Percentiles rank a stretch among this genome's conserved stretches.
These are phyloP conservation scores for Heliconius sara DNA, from an alignment of 2,888 invertebrate genomes.

Conservation along the genomic window DNA sequence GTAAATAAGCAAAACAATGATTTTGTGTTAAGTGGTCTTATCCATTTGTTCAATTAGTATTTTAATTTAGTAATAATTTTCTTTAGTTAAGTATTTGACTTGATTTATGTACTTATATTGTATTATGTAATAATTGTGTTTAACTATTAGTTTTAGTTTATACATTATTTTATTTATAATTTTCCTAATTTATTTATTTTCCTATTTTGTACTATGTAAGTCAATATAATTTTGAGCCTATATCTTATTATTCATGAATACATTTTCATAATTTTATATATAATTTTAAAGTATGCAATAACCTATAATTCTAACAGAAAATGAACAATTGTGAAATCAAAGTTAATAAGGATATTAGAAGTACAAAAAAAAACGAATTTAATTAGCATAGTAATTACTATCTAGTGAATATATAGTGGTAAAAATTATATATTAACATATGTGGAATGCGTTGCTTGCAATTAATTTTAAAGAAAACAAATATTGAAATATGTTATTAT, in stretches of 20 bases:
- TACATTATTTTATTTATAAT: too few species aligned
- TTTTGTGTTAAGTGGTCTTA: not conserved
- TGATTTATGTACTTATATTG: not conserved
- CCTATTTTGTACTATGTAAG: not conserved
- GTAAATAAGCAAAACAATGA: not conserved
- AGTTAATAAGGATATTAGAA: not conserved
- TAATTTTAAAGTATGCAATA: not conserved
- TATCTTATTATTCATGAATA: too few species aligned
- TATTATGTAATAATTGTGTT: too few species aligned
- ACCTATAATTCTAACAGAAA: not conserved
- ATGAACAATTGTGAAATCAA: not conserved
- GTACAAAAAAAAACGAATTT: not conserved
- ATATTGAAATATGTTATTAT: not conserved
- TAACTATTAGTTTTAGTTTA: too few species aligned
- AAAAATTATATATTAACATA: not conserved
- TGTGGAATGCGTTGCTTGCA: too few species aligned
- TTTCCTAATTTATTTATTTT: not conserved
- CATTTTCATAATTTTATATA: too few species aligned
- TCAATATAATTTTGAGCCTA: not conserved
- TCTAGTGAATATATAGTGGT: not conserved
- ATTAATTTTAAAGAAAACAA: not conserved
- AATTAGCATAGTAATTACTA: not conserved
- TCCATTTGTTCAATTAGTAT: constrained; percentile 4
- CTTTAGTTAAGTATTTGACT: not conserved
- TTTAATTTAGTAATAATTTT: not conserved